Base-by-base conservation (phyloP, 2,113 vertebrate species). In the Chaetura pelagica region DNA sequence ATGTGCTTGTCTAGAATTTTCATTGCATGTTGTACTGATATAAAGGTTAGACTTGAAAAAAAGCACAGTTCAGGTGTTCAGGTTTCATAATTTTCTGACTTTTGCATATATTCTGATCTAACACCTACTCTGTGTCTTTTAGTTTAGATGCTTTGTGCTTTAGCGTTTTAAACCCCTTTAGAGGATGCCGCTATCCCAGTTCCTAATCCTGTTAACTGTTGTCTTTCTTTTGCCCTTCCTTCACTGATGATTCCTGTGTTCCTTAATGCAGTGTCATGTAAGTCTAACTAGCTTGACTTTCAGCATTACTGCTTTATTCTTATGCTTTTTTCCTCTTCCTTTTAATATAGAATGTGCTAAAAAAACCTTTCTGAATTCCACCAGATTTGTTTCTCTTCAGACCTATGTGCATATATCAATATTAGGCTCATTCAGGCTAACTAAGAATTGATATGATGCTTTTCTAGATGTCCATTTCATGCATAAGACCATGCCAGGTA, bases 221-320 rank as follows among this genome's bases (percentile, higher is more conserved):
- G 98, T 99, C 98, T 99, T 99, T 98, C 98, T 97, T 97, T 97
- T 98, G 95, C 97, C 97, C 96, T 97, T 98, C 98, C 98, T 97
- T 98, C 98, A 97, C 97, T 98, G 98, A 87, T 98, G 99, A 98
- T 97, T 98, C 98, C 98, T 44, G 98, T 98, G 99, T 99, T 98
- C 99, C 99, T 98, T 98, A 99, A 98, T 98, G 98, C 99, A 99
- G 99, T 99, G 95, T 99, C 99, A 99, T 99, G 99, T 99, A 99
- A 99, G 99, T 99, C 98, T 98, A 97, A 98, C 93, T 92, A 97
- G 94, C 96, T 95, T 95, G 94, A 35, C 96, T 97, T 97, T 97
- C 91, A 81, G 82, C 96, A 95, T 97, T 97, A 85, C 92, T 92
- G 86, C 90, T 97, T 95, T 97, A 66, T 85, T 93, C 96, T 96